Evolutionary conservation across 1,140 invertebrate genomes (phyloP).

Genomic region (Maniola jurtina): DNA sequence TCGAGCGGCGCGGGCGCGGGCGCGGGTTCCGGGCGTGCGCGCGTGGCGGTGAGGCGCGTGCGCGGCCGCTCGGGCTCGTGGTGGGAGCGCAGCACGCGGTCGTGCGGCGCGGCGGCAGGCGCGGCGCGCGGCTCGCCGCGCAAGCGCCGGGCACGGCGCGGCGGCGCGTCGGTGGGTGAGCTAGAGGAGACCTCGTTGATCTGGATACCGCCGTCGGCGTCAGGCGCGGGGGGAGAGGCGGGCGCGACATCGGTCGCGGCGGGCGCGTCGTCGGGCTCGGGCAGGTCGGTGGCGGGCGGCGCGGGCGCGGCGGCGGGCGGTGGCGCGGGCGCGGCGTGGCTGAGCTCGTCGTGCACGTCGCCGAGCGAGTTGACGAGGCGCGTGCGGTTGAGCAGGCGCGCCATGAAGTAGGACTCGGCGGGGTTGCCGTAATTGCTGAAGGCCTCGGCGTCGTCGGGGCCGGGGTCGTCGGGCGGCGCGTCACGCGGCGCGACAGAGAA

Average conservation of each 20-base stretch:
- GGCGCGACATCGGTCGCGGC: constrained; percentile 15
- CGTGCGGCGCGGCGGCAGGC: constrained; percentile 41
- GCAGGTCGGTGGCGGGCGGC: constrained; percentile 37
- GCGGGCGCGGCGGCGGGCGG: constrained; percentile 26
- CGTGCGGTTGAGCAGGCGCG: constrained; percentile 61
- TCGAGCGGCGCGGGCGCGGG: constrained; percentile 35
- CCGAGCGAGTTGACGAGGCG: constrained; percentile 64
- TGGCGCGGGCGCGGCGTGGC: constrained; percentile 31
- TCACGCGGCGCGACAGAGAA: constrained; percentile 46
- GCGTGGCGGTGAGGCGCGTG: constrained; percentile 48
- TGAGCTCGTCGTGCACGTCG: constrained; percentile 63
- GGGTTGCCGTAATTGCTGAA: constrained; percentile 74
- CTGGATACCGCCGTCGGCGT: constrained; percentile 76
- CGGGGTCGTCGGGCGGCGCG: constrained; percentile 32
- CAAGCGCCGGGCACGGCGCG: constrained; percentile 43
- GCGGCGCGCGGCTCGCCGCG: constrained; percentile 36
- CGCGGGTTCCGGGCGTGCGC: constrained; percentile 31
- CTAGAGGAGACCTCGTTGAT: constrained; percentile 82
- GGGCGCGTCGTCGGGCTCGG: constrained; percentile 30
- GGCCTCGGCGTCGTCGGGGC: constrained; percentile 42
- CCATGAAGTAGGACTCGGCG: constrained; percentile 73
- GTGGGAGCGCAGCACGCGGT: constrained; percentile 67
- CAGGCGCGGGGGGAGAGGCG: constrained; percentile 23
- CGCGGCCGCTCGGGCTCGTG: constrained; percentile 58
- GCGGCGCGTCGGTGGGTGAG: constrained; percentile 66